Conservation (phyloP, 2,113 vertebrate species). For the Ophthalmolycus amberensis region DNA sequence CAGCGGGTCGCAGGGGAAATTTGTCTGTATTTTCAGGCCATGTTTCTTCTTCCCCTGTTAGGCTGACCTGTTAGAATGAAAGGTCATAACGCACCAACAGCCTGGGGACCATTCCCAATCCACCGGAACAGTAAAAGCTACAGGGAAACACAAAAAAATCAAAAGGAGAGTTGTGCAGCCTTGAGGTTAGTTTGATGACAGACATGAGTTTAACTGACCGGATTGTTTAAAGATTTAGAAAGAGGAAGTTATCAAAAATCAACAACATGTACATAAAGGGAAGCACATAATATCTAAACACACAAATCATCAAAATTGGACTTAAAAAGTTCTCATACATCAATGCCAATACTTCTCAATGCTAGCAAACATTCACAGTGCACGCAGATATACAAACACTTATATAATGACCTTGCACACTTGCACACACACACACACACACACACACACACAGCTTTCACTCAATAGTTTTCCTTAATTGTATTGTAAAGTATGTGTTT, state of each 20-base stretch:
- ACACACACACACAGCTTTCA: neutral
- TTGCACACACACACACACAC: neutral
- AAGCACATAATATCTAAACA: neutral
- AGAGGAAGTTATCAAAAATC: neutral
- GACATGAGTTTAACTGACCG: neutral
- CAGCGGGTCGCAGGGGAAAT: constrained; percentile 59
- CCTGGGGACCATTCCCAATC: constrained; percentile 13
- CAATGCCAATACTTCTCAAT: neutral
- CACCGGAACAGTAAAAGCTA: constrained; percentile 5
- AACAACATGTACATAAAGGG: neutral
- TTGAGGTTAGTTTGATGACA: neutral
- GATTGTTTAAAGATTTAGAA: neutral
- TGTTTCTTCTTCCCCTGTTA: constrained; percentile 34
- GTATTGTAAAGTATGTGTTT: neutral
- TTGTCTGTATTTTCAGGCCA: constrained; percentile 42
- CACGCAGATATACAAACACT: neutral
- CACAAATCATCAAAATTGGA: neutral
- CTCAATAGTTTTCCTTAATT: neutral
- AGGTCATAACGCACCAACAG: constrained; percentile 42
- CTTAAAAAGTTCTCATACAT: neutral
- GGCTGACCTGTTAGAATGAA: constrained; percentile 48
- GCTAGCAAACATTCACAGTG: neutral
- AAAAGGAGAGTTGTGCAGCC: neutral
- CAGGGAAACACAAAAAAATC: neutral
- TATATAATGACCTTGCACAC: too few relatives aligned